Evolutionary conservation across 2,113 vertebrate genomes (phyloP).

Genomic region (Pseudonaja textilis): DNA sequence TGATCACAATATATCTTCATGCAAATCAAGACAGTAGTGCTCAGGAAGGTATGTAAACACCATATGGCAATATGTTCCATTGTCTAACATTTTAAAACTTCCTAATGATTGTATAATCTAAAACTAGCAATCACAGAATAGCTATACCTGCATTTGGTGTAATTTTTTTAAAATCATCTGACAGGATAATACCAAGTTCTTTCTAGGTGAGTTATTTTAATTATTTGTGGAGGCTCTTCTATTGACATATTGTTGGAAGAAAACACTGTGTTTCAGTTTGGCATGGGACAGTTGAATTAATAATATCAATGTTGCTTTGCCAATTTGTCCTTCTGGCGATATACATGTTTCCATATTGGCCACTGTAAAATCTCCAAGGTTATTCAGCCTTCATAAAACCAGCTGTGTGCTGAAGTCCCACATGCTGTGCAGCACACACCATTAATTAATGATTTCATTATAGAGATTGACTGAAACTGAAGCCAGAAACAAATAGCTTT

Average conservation of each 20-base stretch:
- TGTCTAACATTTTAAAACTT: neutral
- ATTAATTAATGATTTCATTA: constrained; percentile 18
- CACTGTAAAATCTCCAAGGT: neutral
- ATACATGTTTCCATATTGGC: neutral
- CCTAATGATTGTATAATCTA: neutral
- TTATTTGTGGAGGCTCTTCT: neutral
- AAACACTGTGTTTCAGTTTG: neutral
- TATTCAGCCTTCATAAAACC: neutral
- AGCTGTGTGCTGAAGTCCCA: neutral
- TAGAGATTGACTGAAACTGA: constrained; percentile 9
- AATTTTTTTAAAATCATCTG: neutral
- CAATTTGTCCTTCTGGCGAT: neutral
- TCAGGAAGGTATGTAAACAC: neutral
- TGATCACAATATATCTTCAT: neutral
- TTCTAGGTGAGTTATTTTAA: neutral
- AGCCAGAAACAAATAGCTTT: constrained; percentile 21
- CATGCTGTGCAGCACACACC: neutral
- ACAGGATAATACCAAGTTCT: neutral
- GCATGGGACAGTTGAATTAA: constrained; percentile 1
- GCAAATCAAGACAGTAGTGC: neutral
- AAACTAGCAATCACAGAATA: neutral
- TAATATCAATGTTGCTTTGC: constrained; percentile 15
- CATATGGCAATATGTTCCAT: neutral
- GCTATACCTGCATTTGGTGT: neutral
- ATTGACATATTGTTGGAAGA: neutral